Base-by-base conservation (phyloP, 2,797 vertebrate species). In the Acanthurus leucopareius region DNA sequence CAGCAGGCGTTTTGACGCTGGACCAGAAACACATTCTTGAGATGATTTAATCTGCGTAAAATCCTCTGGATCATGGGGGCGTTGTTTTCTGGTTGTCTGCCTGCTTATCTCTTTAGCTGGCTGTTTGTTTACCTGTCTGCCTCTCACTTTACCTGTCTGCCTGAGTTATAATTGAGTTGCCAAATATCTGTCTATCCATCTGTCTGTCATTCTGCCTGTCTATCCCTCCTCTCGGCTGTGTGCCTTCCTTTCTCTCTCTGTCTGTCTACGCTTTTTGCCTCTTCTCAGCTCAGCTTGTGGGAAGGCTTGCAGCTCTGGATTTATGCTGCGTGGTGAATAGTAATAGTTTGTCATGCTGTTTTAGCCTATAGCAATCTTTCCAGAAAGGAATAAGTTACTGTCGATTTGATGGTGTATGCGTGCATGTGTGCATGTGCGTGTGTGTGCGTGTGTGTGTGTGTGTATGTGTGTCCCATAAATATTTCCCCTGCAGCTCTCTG, bases 1-100 rank as follows among this genome's bases (percentile, higher is more conserved):
- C 47, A 65, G 69, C 64, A 57, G 67, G 40, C 10, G 3, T 78
- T 75, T 63, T 78, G 68, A 80, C 0, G 15, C 42, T 3, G 38
- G 56, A 77, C 69, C 82, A 84, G 56, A 80, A 81, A 85, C 3
- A 48, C 10, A 35, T 73, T 44, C 61, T 71, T 67, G 6, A 69
- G 54, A 68, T 77, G 32, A 70, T 81, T 63, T 79, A 77, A 90
- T 89, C 83, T 77, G 66, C 25, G 5, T 85, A 10, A 89, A 88
- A 89, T 82, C 75, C 70, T 75, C 52, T 35, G 45, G 80, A 80
- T 80, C 42, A 69, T 0, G 3, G 69, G 48, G 62, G 28, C 17
- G 32, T 51, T 49, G 78, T 77, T 80, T 63, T 65, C 68, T 72
- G 67, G 28, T 75, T 58, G 49, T 62, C 48, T 78, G 45, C 56